A percentile compares a stretch with the other conserved stretches of the same genome.
phyloP scores from a whole-genome alignment of 2,113 vertebrate species.

The Chelonoidis abingdonii region DNA sequence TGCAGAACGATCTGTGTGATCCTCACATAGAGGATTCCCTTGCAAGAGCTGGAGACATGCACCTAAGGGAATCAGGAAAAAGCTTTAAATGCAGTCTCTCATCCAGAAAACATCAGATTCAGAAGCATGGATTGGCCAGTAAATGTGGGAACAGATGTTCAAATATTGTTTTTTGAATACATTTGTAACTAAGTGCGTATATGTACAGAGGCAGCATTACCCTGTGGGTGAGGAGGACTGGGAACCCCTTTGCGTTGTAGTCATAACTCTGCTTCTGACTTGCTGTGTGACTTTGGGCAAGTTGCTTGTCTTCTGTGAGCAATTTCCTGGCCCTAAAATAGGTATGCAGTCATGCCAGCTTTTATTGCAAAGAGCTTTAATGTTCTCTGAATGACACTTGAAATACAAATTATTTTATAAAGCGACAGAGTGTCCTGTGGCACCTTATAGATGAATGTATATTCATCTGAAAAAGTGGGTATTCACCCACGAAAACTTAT shows the following conservation, averaged over 20 bases:
- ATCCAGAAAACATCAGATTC: background rate
- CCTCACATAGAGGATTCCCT: background rate
- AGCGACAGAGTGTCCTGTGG: too few relatives aligned
- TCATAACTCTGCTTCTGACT: background rate
- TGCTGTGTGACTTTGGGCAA: background rate
- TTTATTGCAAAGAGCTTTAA: background rate
- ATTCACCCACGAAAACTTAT: too few relatives aligned
- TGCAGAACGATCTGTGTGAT: background rate
- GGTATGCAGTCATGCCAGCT: background rate
- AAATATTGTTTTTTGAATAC: background rate
- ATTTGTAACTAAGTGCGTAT: background rate
- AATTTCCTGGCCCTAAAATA: background rate
- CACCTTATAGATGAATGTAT: too few relatives aligned
- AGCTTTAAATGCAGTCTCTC: background rate
- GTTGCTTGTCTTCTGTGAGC: background rate
- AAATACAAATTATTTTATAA: background rate
- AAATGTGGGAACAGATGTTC: background rate
- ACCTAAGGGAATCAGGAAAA: background rate
- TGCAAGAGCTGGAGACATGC: background rate
- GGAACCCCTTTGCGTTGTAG: background rate
- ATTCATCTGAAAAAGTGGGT: too few relatives aligned
- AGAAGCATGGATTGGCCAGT: background rate
- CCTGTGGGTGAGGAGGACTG: background rate
- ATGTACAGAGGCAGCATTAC: background rate
- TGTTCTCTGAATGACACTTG: background rate